Base-by-base conservation (phyloP, 1,140 invertebrate species). In the Saccostrea echinata region DNA sequence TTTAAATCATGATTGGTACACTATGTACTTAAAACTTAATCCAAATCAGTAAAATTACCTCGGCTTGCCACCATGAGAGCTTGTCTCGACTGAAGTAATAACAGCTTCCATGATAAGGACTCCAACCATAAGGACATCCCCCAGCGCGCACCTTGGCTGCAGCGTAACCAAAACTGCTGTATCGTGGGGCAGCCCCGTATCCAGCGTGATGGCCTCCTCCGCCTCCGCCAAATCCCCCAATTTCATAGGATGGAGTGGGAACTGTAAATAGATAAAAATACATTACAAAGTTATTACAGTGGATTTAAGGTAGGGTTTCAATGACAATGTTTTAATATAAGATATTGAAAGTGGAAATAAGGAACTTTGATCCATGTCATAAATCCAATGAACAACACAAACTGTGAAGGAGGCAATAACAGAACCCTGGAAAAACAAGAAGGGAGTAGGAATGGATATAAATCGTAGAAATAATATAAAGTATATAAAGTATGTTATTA, bases 71-170 rank as follows among this genome's bases (percentile, higher is more conserved):
- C 81, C 81, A 82, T 11, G 35, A 52, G 0, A 82, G 18, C n/a
- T 51, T 52, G n/a, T 82, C 35, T 82, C 81, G 43, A 51, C 81
- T 82, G 81, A 82, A 82, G 35, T 51, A 82, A 35, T 82, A 82
- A 21, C 81, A 82, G 11, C 30, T 24, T 82, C 43, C 43, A 21
- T 82, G n/a, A n/a, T 82, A 82, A 4, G 35, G n/a, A 51, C 21
- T 82, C 81, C 81, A 82, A 16, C 81, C 81, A 51, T 51, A 43
- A 1, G 81, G 81, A 18, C 81, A 82, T 51, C 35, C 33, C 2
- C 68, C 68, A 30, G 30, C 27, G 24, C 13, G 24, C 9, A 71
- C 27, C 30, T 71, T 71, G 27, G 68, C 68, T 30, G 68, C 68
- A 2, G 68, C 68, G 68, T 71, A 71, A 13, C 68, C 68, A 33